Base-by-base conservation (phyloP, 2,888 invertebrate genomes). In the Carterocephalus palaemon region DNA sequence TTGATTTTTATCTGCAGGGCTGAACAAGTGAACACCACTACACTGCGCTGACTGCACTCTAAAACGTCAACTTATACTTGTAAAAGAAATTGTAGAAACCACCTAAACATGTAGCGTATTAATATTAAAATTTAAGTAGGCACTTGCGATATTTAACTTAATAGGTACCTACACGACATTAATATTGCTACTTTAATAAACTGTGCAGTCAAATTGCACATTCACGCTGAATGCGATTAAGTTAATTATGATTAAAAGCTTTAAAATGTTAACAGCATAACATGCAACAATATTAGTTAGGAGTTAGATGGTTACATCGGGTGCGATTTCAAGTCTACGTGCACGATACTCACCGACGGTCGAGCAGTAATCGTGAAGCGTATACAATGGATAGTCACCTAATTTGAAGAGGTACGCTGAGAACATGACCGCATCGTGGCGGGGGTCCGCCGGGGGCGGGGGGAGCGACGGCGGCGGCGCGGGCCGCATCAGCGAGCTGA, bases 401-500 rank as follows among this genome's bases (percentile, higher is more conserved):
- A 87, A 71, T 85, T 87, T 88, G 71, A 82, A 78, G 74, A 88
- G 83, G 79, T 88, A 88, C 56, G 86, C 82, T 46, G 86, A 86
- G 60, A 88, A 71, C 56, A 87, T 74, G 51, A 85, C 75, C 28
- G 84, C 83, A 49, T 87, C 86, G 50, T 82, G 83, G 23, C 81
- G 61, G 32, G 81, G 77, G 50, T 84, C 83, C 68, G 70, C 67
- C 42, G 70, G 76, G 46, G 72, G 75, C 34, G 74, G 75, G 52
- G 73, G 77, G 45, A 73, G 77, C 39, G 61, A 72, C 33, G n/a
- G n/a, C n/a, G n/a, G n/a, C n/a, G n/a, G n/a, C 47, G 78, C 75
- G 37, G 87, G 86, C 62, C 88, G 76, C 78, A 83, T 85, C 74
- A 83, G 69, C 51, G 83, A 80, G 42, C 78, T 83, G 61, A 86